These are phyloP conservation scores for Coremacera marginata DNA, from an alignment of 2,888 invertebrate species.

Conservation along the genomic window DNA sequence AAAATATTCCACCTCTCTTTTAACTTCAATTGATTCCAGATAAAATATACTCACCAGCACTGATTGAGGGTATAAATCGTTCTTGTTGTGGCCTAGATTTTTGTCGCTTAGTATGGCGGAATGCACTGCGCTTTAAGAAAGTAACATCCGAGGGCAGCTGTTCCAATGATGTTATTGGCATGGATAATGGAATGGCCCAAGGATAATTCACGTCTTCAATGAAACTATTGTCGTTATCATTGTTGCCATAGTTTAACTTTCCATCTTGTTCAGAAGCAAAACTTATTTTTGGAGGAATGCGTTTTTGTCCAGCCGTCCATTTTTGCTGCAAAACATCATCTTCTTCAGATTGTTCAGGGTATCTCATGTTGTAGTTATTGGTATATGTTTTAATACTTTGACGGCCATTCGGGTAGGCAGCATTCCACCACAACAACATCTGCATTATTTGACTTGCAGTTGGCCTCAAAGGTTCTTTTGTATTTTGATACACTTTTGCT, in stretches of 20 bases:
- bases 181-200: background rate
- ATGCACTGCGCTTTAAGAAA: slow-evolving; percentile 42
- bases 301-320: background rate
- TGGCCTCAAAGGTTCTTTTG: background rate
- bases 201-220: background rate
- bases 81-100: slow-evolving; percentile 46
- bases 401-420: no score
- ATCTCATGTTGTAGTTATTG: background rate
- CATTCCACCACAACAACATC: no score
- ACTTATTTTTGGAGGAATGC: background rate
- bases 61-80: slow-evolving; percentile 63
- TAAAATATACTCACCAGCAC: slow-evolving; percentile 63
- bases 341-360: background rate
- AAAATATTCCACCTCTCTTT: background rate
- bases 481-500: slow-evolving; percentile 22
- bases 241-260: no score
- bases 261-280: no score
- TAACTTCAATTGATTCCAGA: background rate
- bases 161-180: no score
- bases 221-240: no score
- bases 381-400: no score
- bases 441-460: background rate
- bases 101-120: slow-evolving; percentile 54
- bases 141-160: no score
- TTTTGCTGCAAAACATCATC: background rate